Base-by-base conservation (phyloP, 2,113 vertebrate species). In the Pedetes capensis region DNA sequence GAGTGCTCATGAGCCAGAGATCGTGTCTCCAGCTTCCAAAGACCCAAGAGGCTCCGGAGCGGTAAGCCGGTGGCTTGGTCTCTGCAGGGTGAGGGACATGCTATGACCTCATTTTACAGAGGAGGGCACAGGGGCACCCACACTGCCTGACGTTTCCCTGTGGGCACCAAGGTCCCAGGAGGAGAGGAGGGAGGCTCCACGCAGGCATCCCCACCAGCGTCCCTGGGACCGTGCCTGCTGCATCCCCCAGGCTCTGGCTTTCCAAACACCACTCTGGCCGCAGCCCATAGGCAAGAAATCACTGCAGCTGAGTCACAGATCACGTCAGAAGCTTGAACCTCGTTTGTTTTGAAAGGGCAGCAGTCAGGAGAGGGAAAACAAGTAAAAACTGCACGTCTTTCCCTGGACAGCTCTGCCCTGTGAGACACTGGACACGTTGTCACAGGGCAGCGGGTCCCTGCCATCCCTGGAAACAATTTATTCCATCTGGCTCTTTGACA, bases 301-400 rank as follows among this genome's bases (percentile, higher is more conserved):
- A 37, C n/a, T 80, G n/a, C n/a, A 63, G 55, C 66, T 63, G 16
- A 22, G 37, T 64, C 49, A 42, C 29, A 85, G 42, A 18, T 63
- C 18, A n/a, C 37, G 37, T 39, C 42, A 72, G 37, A 79, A 84
- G 42, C 47, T 71, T 57, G 69, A 91, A 42, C 11, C 10, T 25
- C 18, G 32, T 96, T 97, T 97, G 96, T 96, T 96, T 75, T n/a
- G 61, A 90, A 87, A 96, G 59, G 59, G 37, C 51, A 95, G 42
- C 95, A n/a, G 25, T 90, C 42, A 61, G 66, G 44, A 94, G 6
- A 83, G 68, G 64, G 86, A 79, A 81, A 75, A 37, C 10, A 53
- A 47, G 10, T 27, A 53, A 71, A 76, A 51, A 91, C 49, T 71
- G 34, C 12, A 7, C 0, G 0, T 74, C 63, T 85, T 34, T 89